Base-by-base conservation (phyloP, 2,113 vertebrate species). In the Aramus guarauna region DNA sequence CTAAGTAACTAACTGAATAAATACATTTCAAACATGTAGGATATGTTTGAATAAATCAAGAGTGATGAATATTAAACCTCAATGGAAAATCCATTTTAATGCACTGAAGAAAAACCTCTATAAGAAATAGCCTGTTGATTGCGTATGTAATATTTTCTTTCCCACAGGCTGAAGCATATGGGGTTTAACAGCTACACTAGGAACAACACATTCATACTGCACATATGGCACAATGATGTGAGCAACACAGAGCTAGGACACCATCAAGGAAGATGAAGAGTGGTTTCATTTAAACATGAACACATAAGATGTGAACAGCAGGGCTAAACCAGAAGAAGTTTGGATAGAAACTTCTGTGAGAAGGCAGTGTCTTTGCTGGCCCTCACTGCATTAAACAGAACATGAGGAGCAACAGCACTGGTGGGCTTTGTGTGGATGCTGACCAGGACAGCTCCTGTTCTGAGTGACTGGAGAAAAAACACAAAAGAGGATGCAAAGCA, bases 171-270 rank as follows among this genome's bases (percentile, higher is more conserved):
- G 76, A 86, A 94, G 64, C 94, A 94, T 91, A 95, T 95, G 92
- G 92, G 72, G 27, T 91, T 97, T 94, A 95, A 85, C 79, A 94
- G 68, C 88, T 81, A 60, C 62, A 72, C 79, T 89, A 86, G 80
- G 76, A 97, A 66, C 56, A 97, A 87, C 90, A 95, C 81, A 97
- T 85, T 85, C 90, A 94, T 89, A 83, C 48, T 86, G 94, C 92
- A 94, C 95, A 97, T 94, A 96, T 94, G 96, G 94, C 86, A 89
- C 60, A 81, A 81, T 83, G 88, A 96, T 97, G 96, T 95, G 94
- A 96, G 85, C 94, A 94, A 43, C 82, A 83, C 72, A 76, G 53
- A 92, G 22, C 69, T 95, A 89, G 95, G 94, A 91, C 92, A 94
- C 72, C 94, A 76, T 91, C 73, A 89, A 81, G 80, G 56, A 91